A percentile compares a stretch with the other conserved stretches of the same genome.
phyloP scores from a whole-genome alignment of 2,797 vertebrate genomes.

The Gambelia wislizenii region DNA sequence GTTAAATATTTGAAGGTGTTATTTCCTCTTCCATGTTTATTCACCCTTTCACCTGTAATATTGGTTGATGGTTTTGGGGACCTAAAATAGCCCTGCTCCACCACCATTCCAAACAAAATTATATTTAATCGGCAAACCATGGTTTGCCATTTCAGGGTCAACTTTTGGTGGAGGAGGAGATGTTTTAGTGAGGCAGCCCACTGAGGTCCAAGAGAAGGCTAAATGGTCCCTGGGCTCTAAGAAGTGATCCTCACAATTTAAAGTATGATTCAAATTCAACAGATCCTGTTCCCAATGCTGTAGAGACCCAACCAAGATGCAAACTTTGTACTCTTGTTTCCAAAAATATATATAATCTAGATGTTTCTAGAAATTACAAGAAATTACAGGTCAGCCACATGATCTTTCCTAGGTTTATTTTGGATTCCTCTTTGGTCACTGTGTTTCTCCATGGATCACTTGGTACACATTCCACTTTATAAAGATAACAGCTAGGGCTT shows the following conservation, averaged over 20 bases:
- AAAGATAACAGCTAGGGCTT: not conserved
- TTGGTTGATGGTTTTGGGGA: too few relatives aligned
- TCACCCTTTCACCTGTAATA: too few relatives aligned
- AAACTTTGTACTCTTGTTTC: not conserved
- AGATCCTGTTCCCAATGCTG: not conserved
- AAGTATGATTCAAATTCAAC: not conserved
- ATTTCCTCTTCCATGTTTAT: too few relatives aligned
- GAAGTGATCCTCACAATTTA: not conserved
- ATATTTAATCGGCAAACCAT: too few relatives aligned
- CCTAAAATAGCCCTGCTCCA: too few relatives aligned
- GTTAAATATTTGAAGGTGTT: too few relatives aligned
- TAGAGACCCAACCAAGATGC: not conserved
- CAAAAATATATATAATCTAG: not conserved
- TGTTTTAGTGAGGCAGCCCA: too few relatives aligned
- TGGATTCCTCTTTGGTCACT: not conserved
- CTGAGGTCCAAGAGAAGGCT: too few relatives aligned
- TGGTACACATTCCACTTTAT: not conserved
- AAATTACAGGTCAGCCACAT: not conserved
- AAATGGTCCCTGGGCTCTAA: too few relatives aligned
- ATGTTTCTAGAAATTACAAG: not conserved
- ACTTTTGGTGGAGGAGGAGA: too few relatives aligned
- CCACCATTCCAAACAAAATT: too few relatives aligned
- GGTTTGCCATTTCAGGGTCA: too few relatives aligned
- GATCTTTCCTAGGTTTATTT: not conserved
- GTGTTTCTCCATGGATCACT: not conserved